Conservation (phyloP, 2,113 vertebrate species). For the Lamprotornis superbus region DNA sequence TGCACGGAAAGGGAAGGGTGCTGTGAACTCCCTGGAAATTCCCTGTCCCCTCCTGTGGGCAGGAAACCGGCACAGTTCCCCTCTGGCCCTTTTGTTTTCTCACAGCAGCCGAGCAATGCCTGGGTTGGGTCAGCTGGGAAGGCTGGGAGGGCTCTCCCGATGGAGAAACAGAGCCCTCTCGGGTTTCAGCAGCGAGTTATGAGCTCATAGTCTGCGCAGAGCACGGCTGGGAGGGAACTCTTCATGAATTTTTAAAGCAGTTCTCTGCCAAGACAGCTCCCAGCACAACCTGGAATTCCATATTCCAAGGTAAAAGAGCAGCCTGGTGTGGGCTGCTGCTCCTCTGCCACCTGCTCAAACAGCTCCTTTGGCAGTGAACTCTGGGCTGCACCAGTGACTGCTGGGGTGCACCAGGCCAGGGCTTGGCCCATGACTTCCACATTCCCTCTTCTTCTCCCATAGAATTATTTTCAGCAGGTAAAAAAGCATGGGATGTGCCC, state of each 20-base stretch:
- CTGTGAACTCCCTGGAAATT: neutral
- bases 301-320: neutral
- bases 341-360: neutral
- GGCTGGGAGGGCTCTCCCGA: slow-evolving; percentile 41
- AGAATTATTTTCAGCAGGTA: neutral
- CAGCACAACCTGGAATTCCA: neutral
- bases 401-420: neutral
- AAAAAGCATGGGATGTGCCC: neutral
- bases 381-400: no score
- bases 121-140: slow-evolving; percentile 56
- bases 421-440: neutral
- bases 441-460: neutral
- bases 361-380: neutral
- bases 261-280: neutral
- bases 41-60: neutral
- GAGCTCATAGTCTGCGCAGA: slow-evolving; percentile 68
- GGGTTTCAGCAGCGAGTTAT: slow-evolving; percentile 70
- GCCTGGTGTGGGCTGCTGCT: neutral
- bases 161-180: slow-evolving; percentile 49
- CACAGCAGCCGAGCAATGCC: slow-evolving; percentile 50
- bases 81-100: neutral
- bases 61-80: slow-evolving; percentile 48
- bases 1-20: slow-evolving; percentile 57
- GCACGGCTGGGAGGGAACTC: slow-evolving; percentile 27
- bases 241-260: slow-evolving; percentile 50